phyloP scores from a whole-genome alignment of 2,797 vertebrate genomes.

The Mycteria americana region DNA sequence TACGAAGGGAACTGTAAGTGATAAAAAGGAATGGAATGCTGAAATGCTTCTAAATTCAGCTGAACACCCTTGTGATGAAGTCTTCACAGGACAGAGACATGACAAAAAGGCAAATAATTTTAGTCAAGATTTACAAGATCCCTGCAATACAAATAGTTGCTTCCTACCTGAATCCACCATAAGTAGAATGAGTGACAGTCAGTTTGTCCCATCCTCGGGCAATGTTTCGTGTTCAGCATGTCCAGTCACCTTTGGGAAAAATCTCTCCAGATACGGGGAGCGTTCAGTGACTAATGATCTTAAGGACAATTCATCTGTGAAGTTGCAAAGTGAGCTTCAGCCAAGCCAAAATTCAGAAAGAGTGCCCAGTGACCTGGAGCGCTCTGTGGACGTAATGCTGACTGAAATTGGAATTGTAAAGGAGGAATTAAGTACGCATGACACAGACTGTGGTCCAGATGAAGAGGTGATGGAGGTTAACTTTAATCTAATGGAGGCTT shows the following conservation, averaged over 20 bases:
- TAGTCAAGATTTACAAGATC: neutral
- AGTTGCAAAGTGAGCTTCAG: neutral
- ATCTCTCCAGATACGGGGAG: neutral
- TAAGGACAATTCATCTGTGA: neutral
- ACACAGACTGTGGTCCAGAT: neutral
- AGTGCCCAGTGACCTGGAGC: neutral
- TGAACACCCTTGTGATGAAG: neutral
- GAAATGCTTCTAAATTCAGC: conserved; percentile 7
- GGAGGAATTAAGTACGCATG: neutral
- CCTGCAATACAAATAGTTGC: neutral
- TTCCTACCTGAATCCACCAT: neutral
- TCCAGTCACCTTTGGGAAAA: neutral
- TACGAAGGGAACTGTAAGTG: neutral
- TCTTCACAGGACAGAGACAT: neutral
- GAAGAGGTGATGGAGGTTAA: conserved; percentile 61
- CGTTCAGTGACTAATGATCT: neutral
- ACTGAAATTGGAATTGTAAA: neutral
- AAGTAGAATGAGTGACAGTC: neutral
- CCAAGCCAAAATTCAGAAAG: neutral
- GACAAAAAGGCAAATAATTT: neutral
- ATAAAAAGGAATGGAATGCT: conserved; percentile 44
- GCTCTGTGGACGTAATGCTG: neutral
- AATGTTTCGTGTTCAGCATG: neutral
- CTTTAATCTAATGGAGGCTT: conserved; percentile 72
- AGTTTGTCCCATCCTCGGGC: neutral